These are phyloP conservation scores for Abramis brama DNA, from an alignment of 2,113 vertebrate species.

Conservation along the genomic window DNA sequence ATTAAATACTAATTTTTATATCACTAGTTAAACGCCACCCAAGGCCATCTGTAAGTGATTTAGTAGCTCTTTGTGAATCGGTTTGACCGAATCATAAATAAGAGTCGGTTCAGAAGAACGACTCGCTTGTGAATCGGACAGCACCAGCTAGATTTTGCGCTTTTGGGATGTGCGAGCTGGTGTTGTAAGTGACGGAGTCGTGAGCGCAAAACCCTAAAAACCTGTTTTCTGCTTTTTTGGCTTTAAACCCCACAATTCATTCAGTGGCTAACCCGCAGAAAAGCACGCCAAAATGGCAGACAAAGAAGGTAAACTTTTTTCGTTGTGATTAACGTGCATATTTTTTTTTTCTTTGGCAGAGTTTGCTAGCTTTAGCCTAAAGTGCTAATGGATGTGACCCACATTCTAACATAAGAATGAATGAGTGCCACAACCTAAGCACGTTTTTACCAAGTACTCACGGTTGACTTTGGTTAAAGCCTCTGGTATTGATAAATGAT, in stretches of 20 bases:
- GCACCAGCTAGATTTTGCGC: background rate
- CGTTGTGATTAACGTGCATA: conserved; percentile 28
- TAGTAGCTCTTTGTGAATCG: background rate
- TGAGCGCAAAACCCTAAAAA: background rate
- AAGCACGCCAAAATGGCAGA: conserved; percentile 69
- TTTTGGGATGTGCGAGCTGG: conserved; percentile 1
- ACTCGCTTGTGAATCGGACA: conserved; percentile 11
- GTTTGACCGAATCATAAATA: conserved; percentile 8
- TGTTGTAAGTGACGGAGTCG: background rate
- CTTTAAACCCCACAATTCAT: conserved; percentile 19
- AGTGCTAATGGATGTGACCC: conserved; percentile 24
- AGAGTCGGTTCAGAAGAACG: background rate
- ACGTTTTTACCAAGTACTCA: background rate
- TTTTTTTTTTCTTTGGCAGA: conserved; percentile 51
- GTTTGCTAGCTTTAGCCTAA: conserved; percentile 52
- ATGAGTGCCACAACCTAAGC: background rate
- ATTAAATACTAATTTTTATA: no score
- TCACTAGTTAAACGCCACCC: no score
- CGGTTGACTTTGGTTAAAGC: background rate
- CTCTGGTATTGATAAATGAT: background rate
- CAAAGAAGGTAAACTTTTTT: conserved; percentile 71
- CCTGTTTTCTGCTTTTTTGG: conserved; percentile 30
- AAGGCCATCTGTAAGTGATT: no score
- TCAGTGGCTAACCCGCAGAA: conserved; percentile 19
- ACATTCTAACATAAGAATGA: conserved; percentile 10